Conservation (phyloP, 23 tunicate genomes). For the Aplidium turbinatum region DNA sequence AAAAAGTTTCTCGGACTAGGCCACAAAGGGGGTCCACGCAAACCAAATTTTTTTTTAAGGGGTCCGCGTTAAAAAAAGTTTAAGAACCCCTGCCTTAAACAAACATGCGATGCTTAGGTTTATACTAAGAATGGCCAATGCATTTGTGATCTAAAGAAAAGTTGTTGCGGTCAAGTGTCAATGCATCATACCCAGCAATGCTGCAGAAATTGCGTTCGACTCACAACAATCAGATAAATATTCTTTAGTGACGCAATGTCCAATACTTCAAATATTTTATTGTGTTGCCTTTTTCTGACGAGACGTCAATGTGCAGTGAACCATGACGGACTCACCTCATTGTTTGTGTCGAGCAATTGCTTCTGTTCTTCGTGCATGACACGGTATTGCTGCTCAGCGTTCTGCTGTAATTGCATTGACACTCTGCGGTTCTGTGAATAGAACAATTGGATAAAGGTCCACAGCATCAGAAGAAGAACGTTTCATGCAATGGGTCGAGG, state of each 20-base stretch:
- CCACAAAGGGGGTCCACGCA: too few species aligned
- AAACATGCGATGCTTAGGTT: too few species aligned
- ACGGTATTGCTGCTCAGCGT: neutral
- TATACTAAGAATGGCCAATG: too few species aligned
- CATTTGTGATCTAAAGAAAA: too few species aligned
- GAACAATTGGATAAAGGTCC: too few species aligned
- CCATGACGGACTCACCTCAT: slow-evolving; percentile 1
- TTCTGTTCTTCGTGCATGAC: slow-evolving; percentile 6
- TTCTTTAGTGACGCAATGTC: neutral
- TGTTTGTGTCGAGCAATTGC: neutral
- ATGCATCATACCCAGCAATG: neutral
- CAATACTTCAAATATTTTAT: neutral
- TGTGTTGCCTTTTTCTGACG: neutral
- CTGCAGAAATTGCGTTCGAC: neutral
- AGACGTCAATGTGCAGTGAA: too few species aligned
- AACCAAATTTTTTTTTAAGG: too few species aligned
- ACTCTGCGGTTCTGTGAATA: neutral
- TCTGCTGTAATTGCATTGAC: neutral
- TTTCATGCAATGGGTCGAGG: neutral
- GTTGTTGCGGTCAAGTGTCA: too few species aligned
- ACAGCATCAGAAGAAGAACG: too few species aligned
- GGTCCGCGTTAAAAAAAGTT: too few species aligned
- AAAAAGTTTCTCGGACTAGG: too few species aligned
- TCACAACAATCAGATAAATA: neutral
- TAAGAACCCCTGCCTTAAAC: too few species aligned